A percentile compares a stretch with the other conserved stretches of the same genome.
phyloP scores from a whole-genome alignment of 2,888 invertebrate genomes.

The Asteroscopus sphinx region DNA sequence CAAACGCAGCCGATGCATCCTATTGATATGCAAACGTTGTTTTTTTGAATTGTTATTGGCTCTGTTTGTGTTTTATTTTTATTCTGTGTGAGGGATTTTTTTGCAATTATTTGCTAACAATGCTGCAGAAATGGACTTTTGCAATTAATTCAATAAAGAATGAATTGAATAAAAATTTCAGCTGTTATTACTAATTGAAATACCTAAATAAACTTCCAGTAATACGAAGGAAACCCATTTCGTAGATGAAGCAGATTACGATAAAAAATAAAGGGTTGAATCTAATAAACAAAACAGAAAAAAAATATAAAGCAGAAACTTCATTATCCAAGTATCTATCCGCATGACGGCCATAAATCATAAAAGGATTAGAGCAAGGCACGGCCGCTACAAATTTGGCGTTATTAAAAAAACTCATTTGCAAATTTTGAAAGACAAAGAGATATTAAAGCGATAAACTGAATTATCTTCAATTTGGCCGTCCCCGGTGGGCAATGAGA shows the following conservation, averaged over 20 bases:
- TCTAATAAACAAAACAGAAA: slow-evolving; percentile 69
- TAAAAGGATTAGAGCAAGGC: slow-evolving; percentile 78
- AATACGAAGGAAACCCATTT: slow-evolving; percentile 18
- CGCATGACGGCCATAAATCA: slow-evolving; percentile 80
- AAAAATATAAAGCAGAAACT: slow-evolving; percentile 64
- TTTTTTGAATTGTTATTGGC: slow-evolving; percentile 63
- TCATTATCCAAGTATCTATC: slow-evolving; percentile 71
- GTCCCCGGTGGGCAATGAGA: slow-evolving; percentile 73
- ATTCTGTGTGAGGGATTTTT: slow-evolving; percentile 31
- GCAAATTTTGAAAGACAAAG: slow-evolving; percentile 88
- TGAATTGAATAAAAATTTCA: slow-evolving; percentile 9
- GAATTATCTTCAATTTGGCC: slow-evolving; percentile 82
- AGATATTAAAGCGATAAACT: slow-evolving; percentile 87
- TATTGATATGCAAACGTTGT: slow-evolving; percentile 74
- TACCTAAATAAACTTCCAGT: slow-evolving; percentile 4
- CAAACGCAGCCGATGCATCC: slow-evolving; percentile 70
- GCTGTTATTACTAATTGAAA: slow-evolving; percentile 4
- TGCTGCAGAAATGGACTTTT: slow-evolving; percentile 20
- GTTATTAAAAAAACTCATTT: slow-evolving; percentile 89
- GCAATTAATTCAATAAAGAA: no score
- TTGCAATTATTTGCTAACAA: slow-evolving; percentile 25
- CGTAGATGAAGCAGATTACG: slow-evolving; percentile 26
- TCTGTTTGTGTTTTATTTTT: slow-evolving; percentile 38
- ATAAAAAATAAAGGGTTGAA: slow-evolving; percentile 63
- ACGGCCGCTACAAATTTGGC: slow-evolving; percentile 82